A percentile compares a stretch with the other conserved stretches of the same genome.
These are phyloP conservation scores for Pelecanus crispus DNA, from an alignment of 2,113 vertebrate species.

Conservation along the genomic window DNA sequence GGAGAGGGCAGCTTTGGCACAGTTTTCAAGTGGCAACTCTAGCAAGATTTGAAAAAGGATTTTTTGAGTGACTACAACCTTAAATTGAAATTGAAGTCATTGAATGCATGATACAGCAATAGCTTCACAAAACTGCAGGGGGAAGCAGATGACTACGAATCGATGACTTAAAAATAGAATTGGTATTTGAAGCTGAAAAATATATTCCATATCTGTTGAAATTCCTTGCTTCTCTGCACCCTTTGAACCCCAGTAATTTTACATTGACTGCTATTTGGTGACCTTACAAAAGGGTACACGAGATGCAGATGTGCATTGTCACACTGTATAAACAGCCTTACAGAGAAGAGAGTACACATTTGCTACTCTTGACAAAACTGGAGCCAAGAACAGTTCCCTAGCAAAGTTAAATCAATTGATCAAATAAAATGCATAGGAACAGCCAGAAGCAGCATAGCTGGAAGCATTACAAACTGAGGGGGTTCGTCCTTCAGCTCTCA, in stretches of 20 bases:
- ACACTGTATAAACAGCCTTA: neutral
- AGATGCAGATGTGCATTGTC: neutral
- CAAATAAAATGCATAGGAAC: neutral
- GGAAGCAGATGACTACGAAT: slow-evolving; percentile 55
- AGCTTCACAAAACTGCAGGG: slow-evolving; percentile 55
- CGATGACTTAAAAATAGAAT: neutral
- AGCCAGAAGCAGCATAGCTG: neutral
- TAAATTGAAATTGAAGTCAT: neutral
- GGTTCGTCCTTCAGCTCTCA: neutral
- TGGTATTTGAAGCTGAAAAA: neutral
- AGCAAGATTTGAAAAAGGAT: neutral
- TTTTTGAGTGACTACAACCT: neutral
- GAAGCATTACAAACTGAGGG: neutral
- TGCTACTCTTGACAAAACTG: neutral
- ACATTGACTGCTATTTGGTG: neutral
- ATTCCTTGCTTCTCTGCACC: neutral
- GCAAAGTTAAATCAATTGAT: neutral
- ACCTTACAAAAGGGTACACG: neutral
- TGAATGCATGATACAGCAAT: neutral
- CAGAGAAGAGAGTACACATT: neutral
- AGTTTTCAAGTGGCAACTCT: neutral
- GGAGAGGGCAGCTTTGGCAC: neutral
- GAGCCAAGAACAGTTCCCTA: neutral
- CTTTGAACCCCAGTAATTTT: neutral
- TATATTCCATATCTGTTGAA: neutral